Evolutionary conservation across 1,140 invertebrate species (phyloP).

Genomic region (Papilio glaucus): DNA sequence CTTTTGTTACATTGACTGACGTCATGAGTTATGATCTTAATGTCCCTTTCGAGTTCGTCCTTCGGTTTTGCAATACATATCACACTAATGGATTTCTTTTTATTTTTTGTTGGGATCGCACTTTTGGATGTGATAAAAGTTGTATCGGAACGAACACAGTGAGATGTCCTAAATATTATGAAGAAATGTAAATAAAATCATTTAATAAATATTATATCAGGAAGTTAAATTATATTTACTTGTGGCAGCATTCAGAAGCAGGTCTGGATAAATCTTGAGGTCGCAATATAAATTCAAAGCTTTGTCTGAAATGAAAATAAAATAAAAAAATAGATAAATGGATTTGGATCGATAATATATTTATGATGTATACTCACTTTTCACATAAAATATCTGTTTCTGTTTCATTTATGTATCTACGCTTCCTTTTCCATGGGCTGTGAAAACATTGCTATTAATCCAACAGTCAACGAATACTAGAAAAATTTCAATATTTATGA

Average conservation of each 20-base stretch:
- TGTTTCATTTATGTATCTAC: constrained; percentile 39
- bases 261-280: constrained; percentile 56
- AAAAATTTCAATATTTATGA: constrained; percentile 17
- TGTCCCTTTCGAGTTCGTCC: constrained; percentile 19
- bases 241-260: constrained; percentile 56
- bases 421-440: constrained; percentile 54
- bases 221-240: constrained; percentile 45
- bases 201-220: not conserved
- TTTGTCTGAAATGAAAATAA: constrained; percentile 49
- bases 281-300: constrained; percentile 59
- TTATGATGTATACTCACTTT: constrained; percentile 42
- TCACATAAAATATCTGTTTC: constrained; percentile 41
- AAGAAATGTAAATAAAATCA: not conserved
- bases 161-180: constrained; percentile 30
- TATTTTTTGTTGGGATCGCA: constrained; percentile 14
- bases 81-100: constrained; percentile 37
- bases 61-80: constrained; percentile 31
- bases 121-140: constrained; percentile 40
- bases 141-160: constrained; percentile 34
- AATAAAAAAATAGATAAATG: not conserved
- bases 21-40: constrained; percentile 4
- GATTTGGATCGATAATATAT: not conserved
- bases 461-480: constrained; percentile 1
- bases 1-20: not conserved
- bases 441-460: constrained; percentile 15